These are phyloP conservation scores for Cyprinodon diabolis DNA, from an alignment of 2,797 vertebrate species.

Conservation along the genomic window DNA sequence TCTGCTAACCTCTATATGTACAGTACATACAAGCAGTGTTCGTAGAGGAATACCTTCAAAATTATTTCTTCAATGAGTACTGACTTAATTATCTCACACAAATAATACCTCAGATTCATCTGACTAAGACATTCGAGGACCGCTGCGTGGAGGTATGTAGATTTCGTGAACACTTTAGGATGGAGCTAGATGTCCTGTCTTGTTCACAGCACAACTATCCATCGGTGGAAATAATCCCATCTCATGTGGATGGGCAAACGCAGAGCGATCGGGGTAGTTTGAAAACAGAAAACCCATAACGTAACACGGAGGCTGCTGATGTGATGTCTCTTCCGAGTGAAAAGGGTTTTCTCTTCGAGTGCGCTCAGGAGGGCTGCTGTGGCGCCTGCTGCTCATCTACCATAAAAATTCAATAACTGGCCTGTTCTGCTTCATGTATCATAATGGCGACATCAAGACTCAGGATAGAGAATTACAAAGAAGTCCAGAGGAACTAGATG, in stretches of 20 bases:
- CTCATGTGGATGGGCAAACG: slow-evolving; percentile 63
- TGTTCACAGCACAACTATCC: slow-evolving; percentile 72
- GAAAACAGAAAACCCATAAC: slow-evolving; percentile 44
- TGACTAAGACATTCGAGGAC: slow-evolving; percentile 17
- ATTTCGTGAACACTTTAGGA: slow-evolving; percentile 50
- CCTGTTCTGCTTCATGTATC: slow-evolving; percentile 63
- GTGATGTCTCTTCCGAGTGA: slow-evolving; percentile 58
- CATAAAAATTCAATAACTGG: slow-evolving; percentile 58
- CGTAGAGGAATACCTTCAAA: slow-evolving; percentile 64
- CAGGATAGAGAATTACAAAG: slow-evolving; percentile 71
- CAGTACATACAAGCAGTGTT: slow-evolving; percentile 83
- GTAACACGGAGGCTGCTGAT: slow-evolving; percentile 56
- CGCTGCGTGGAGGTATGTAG: slow-evolving; percentile 29
- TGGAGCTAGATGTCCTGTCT: slow-evolving; percentile 72
- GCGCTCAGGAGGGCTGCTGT: slow-evolving; percentile 44
- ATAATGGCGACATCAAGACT: slow-evolving; percentile 64
- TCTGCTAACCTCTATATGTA: slow-evolving; percentile 78
- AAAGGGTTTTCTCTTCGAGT: slow-evolving; percentile 49
- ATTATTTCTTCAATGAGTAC: slow-evolving; percentile 59
- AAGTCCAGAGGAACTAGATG: slow-evolving; percentile 72
- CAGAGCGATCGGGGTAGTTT: slow-evolving; percentile 57
- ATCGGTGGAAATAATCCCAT: slow-evolving; percentile 64
- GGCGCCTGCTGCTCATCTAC: slow-evolving; percentile 54
- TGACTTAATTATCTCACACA: slow-evolving; percentile 57
- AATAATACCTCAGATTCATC: slow-evolving; percentile 50